These are phyloP conservation scores for Podarcis muralis DNA, from an alignment of 2,113 vertebrate species.

Conservation along the genomic window DNA sequence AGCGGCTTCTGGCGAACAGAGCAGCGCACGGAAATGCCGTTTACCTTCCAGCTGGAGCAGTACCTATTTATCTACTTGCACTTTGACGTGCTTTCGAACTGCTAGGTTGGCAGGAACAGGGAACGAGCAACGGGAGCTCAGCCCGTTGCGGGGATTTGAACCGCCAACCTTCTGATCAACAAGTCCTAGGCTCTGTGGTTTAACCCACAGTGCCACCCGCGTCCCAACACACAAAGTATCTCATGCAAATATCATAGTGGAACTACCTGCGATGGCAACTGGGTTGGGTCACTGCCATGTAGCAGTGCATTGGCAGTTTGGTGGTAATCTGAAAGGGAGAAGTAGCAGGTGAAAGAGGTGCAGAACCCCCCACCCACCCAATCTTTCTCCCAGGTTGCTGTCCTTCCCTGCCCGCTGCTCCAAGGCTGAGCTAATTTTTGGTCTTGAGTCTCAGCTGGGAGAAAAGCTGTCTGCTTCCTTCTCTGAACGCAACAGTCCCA, in stretches of 20 bases:
- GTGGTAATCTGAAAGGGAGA: background rate
- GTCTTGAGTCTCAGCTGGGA: background rate
- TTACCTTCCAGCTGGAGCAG: too few relatives aligned
- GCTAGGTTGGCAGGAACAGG: too few relatives aligned
- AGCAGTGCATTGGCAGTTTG: background rate
- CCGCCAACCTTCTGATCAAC: too few relatives aligned
- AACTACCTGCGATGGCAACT: background rate
- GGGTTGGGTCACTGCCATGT: background rate
- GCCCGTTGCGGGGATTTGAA: too few relatives aligned
- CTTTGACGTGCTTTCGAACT: too few relatives aligned
- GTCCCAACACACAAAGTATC: background rate
- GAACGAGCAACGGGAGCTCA: too few relatives aligned
- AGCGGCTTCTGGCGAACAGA: too few relatives aligned
- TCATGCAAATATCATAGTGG: background rate
- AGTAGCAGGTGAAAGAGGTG: background rate
- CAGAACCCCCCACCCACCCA: background rate
- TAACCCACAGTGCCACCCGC: too few relatives aligned
- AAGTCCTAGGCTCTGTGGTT: too few relatives aligned
- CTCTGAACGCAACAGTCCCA: slow-evolving; percentile 50
- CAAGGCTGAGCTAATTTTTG: background rate
- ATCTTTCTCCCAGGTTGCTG: background rate
- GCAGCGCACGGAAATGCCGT: too few relatives aligned
- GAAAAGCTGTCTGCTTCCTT: slow-evolving; percentile 32
- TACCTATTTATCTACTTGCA: too few relatives aligned
- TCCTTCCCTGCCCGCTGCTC: too few relatives aligned